A percentile compares a stretch with the other conserved stretches of the same genome.
These are phyloP conservation scores for Volucella inanis DNA, from an alignment of 2,888 invertebrate genomes.

Conservation along the genomic window DNA sequence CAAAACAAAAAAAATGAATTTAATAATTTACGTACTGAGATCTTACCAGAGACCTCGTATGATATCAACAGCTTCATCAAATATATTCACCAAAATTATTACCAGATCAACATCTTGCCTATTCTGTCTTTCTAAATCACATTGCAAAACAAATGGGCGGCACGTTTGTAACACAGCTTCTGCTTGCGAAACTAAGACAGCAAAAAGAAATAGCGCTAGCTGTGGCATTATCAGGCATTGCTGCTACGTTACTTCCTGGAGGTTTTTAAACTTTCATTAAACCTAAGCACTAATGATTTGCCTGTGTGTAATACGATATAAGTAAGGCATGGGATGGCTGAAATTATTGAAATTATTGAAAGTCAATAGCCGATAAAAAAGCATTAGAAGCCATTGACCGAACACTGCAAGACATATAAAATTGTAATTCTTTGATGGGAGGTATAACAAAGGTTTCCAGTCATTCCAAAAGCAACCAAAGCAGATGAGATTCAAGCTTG, in stretches of 20 bases:
- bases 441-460: too few relatives aligned
- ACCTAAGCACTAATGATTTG: conserved; percentile 60
- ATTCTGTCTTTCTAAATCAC: conserved; percentile 76
- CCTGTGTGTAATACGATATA: conserved; percentile 74
- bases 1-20: conserved; percentile 13
- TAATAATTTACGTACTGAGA: conserved; percentile 22
- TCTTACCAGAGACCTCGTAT: conserved; percentile 9
- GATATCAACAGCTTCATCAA: background rate
- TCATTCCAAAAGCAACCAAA: too few relatives aligned
- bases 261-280: conserved; percentile 79
- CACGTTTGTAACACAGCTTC: conserved; percentile 61
- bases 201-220: conserved; percentile 79
- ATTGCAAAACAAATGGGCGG: conserved; percentile 70
- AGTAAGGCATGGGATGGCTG: conserved; percentile 77
- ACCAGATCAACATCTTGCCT: conserved; percentile 72
- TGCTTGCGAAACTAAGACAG: conserved; percentile 78
- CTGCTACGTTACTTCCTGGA: conserved; percentile 79
- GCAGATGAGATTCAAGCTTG: too few relatives aligned
- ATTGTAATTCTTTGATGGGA: too few relatives aligned
- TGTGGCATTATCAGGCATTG: conserved; percentile 77
- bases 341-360: conserved; percentile 34
- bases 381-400: too few relatives aligned
- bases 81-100: conserved; percentile 53
- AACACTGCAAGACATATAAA: too few relatives aligned
- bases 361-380: too few relatives aligned